A percentile compares a stretch with the other conserved stretches of the same genome.
Conservation (phyloP, 1,140 invertebrate species). For the Drosophila ogumai region DNA sequence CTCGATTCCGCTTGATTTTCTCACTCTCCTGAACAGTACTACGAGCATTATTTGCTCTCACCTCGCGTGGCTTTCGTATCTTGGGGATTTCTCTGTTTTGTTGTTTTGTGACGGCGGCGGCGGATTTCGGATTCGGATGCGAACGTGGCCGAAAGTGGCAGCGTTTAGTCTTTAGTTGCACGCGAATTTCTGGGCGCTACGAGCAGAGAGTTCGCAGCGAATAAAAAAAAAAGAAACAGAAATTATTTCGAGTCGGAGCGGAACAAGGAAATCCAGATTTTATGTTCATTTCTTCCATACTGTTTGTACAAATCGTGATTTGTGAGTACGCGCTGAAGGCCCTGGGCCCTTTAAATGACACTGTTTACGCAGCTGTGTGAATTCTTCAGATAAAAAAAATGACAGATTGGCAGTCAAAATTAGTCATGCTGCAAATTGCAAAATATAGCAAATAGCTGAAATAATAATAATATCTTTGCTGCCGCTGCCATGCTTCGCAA, state of each 20-base stretch:
- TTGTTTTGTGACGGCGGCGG: conserved; percentile 43
- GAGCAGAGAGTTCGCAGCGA: conserved; percentile 58
- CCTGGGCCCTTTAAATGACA: conserved; percentile 22
- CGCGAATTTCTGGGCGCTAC: conserved; percentile 77
- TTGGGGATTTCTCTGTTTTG: conserved; percentile 38
- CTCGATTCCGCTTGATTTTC: conserved; percentile 63
- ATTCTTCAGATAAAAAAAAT: conserved; percentile 45
- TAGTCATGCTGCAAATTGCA: conserved; percentile 39
- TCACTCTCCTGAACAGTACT: conserved; percentile 40
- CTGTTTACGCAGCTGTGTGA: conserved; percentile 46
- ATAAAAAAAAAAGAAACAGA: conserved; percentile 43
- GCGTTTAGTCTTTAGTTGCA: conserved; percentile 82
- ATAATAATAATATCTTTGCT: conserved; percentile 28
- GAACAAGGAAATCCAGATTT: conserved; percentile 67
- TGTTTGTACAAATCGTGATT: conserved; percentile 78
- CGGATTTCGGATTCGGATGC: conserved; percentile 29
- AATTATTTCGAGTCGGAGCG: conserved; percentile 33
- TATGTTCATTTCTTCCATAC: conserved; percentile 81
- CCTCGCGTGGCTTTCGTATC: conserved; percentile 31
- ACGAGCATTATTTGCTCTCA: conserved; percentile 16
- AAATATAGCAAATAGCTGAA: conserved; percentile 13
- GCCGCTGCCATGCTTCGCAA: conserved; percentile 38
- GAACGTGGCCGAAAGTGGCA: conserved; percentile 77
- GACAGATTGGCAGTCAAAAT: conserved; percentile 45
- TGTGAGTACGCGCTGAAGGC: conserved; percentile 70